phyloP scores from a whole-genome alignment of 2,888 invertebrate species.

The Cybosia mesomella region DNA sequence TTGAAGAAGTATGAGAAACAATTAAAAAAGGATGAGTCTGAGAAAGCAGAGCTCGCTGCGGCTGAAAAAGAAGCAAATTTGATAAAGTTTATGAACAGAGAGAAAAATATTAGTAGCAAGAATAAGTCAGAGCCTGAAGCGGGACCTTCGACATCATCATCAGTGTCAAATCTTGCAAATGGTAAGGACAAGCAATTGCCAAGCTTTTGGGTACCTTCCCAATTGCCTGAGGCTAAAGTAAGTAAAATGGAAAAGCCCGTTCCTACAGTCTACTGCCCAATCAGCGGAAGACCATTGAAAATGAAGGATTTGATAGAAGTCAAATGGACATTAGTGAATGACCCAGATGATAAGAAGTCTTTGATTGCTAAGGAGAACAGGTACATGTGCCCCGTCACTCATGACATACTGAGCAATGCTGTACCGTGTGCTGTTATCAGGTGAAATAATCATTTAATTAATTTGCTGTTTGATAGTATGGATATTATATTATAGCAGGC shows the following conservation, averaged over 20 bases:
- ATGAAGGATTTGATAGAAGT: constrained; percentile 97
- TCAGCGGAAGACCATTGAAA: constrained; percentile 91
- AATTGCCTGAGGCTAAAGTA: constrained; percentile 94
- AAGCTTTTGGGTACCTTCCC: constrained; percentile 98
- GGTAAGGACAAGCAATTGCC: constrained; percentile 94
- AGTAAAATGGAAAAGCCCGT: constrained; percentile 85
- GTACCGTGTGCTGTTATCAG: constrained; percentile 97
- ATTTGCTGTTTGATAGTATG: too few species aligned
- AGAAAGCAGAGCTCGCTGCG: constrained; percentile 89
- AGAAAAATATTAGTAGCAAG: constrained; percentile 90
- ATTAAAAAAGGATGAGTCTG: constrained; percentile 91
- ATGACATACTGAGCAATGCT: constrained; percentile 97
- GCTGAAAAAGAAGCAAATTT: constrained; percentile 92
- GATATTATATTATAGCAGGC: too few species aligned
- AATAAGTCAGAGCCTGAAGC: constrained; percentile 48
- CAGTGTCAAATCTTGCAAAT: constrained; percentile 93
- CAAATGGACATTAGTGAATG: constrained; percentile 96
- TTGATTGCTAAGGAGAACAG: constrained; percentile 95
- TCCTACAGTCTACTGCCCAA: constrained; percentile 76
- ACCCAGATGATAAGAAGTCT: constrained; percentile 94
- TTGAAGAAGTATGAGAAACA: constrained; percentile 97
- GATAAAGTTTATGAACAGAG: constrained; percentile 93
- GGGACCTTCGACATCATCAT: constrained; percentile 69
- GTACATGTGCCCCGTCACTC: constrained; percentile 99
- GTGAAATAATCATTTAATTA: constrained; percentile 50